These are phyloP conservation scores for Petromus typicus DNA, from an alignment of 2,113 vertebrate species.

Conservation along the genomic window DNA sequence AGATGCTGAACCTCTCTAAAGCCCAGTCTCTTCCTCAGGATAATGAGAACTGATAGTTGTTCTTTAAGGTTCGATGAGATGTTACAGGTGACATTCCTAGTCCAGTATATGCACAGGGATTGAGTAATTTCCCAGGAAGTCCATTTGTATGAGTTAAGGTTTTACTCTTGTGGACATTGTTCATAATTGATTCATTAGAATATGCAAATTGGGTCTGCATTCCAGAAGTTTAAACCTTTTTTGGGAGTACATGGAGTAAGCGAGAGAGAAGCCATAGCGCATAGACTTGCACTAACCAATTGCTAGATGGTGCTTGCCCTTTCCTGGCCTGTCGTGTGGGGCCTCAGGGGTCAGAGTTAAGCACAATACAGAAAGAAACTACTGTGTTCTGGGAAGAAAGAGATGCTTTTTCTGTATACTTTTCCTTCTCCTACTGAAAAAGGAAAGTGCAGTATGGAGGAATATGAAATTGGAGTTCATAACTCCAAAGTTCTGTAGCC, in stretches of 20 bases:
- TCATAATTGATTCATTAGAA: constrained; percentile 5
- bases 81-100: neutral
- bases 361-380: neutral
- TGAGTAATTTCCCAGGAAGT: neutral
- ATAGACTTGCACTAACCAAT: neutral
- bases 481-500: no score
- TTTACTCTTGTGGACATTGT: neutral
- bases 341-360: neutral
- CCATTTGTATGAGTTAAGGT: neutral
- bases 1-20: neutral
- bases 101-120: neutral
- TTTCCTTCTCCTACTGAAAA: no score
- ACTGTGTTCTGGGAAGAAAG: neutral
- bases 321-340: neutral
- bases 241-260: neutral
- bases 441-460: no score
- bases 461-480: no score
- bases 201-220: neutral
- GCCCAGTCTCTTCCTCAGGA: neutral
- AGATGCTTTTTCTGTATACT: neutral
- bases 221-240: neutral
- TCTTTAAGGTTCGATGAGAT: neutral
- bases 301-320: neutral
- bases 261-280: neutral
- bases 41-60: neutral